Conservation (phyloP, 2,113 vertebrate species). For the Porphyrio hochstetteri region DNA sequence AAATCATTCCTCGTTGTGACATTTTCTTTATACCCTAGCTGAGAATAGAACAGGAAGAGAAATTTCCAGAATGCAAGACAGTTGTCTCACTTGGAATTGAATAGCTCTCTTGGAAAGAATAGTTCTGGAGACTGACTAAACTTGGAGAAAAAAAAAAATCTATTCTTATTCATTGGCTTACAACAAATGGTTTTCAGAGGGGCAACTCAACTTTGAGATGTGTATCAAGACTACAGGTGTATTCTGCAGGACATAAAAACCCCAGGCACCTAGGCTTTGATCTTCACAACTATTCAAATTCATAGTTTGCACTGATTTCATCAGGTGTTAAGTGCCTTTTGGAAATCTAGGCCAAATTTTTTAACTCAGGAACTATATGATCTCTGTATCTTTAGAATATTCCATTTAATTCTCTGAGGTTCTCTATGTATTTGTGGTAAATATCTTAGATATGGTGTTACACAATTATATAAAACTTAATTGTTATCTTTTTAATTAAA, state of each 20-base stretch:
- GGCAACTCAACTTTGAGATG: background rate
- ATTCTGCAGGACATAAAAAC: background rate
- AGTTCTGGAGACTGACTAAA: background rate
- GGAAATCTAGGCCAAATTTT: background rate
- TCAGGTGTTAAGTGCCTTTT: background rate
- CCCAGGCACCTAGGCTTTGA: background rate
- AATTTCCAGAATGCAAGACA: background rate
- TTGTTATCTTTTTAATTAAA: background rate
- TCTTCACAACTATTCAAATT: background rate
- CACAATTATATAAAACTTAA: background rate
- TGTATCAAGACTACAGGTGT: background rate
- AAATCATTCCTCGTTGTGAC: background rate
- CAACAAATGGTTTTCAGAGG: background rate
- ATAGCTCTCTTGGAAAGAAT: background rate
- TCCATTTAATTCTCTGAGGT: background rate
- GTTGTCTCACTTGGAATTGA: background rate
- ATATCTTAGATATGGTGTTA: background rate
- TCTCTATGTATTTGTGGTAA: background rate
- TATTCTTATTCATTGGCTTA: background rate
- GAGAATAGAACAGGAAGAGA: background rate
- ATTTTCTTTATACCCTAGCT: background rate
- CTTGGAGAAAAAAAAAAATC: background rate
- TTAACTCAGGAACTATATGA: background rate
- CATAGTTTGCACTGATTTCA: background rate
- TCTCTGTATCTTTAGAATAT: background rate